Base-by-base conservation (phyloP, 2,888 invertebrate genomes). In the Phaonia tiefii region DNA sequence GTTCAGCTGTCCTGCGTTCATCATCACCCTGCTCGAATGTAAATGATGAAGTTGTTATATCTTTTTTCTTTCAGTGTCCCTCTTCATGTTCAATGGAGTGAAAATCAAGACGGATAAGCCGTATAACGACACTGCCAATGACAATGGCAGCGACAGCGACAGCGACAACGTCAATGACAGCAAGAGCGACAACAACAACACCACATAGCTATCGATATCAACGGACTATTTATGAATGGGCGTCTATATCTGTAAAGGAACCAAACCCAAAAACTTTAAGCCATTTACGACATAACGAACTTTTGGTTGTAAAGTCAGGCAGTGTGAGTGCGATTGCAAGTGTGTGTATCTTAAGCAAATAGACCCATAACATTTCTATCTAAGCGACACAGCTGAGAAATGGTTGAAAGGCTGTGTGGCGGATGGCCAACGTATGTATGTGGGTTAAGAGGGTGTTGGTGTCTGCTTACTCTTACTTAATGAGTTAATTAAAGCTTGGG, bases 31-130 rank as follows among this genome's bases (percentile, higher is more conserved):
- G 46, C 46, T 17, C 25, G 13, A 54, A 54, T 22, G 54, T 54
- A 54, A 54, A 25, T 54, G 54, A 54, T 54, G 22, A 54, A 54
- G 54, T 25, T 22, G 31, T 54, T 22, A 13, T 44, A 11, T 44
- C 13, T 51, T 22, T 20, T 51, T 10, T 10, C 51, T 51, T 5
- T 51, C 15, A 10, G 10, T 17, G 10, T 17, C 8, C 20, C 51
- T 22, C 20, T 17, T 46, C 4, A 13, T 51, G 63, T 51, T 73
- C 42, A 74, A 66, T 74, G 31, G 56, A 58, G 56, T 66, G 66
- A 44, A 74, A 74, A 56, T 66, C 74, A 54, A 66, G 56, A 66
- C 56, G 31, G 46, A 66, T 66, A 74, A 74, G 75, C 54, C 54
- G 25, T 54, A 54, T 25, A 49, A 54, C 11, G 54, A 58, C 58